phyloP scores from a whole-genome alignment of 2,113 vertebrate species.

The rat (Rattus norvegicus) region DNA sequence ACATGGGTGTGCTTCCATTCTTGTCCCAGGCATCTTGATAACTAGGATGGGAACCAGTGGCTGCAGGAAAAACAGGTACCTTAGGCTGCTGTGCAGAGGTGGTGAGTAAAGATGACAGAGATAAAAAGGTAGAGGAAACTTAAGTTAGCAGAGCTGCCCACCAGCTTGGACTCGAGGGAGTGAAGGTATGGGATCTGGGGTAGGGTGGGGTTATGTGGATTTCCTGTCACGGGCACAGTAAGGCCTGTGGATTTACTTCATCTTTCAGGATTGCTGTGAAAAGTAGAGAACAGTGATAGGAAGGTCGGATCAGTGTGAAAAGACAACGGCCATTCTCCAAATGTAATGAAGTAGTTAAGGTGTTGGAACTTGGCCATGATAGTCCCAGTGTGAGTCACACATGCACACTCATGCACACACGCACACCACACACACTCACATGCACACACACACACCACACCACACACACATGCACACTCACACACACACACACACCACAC shows the following conservation, averaged over 20 bases:
- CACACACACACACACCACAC: no score
- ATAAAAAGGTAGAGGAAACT: not conserved
- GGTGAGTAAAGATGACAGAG: not conserved
- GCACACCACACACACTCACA: not conserved
- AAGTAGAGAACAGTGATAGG: not conserved
- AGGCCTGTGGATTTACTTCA: not conserved
- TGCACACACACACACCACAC: no score
- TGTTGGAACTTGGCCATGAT: not conserved
- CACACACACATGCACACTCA: no score
- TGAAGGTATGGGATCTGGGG: fast-evolving
- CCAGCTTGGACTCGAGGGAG: not conserved
- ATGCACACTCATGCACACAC: no score
- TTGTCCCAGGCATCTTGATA: not conserved
- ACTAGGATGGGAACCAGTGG: not conserved
- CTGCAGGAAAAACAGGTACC: not conserved
- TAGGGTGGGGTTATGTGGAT: not conserved
- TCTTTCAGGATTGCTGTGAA: not conserved
- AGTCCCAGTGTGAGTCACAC: not conserved
- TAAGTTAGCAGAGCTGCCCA: not conserved
- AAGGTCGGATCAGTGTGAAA: not conserved
- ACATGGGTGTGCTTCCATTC: no score
- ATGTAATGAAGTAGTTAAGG: not conserved
- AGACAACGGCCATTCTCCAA: not conserved
- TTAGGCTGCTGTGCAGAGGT: not conserved
- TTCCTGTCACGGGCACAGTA: not conserved